Evolutionary conservation across 2,888 invertebrate genomes (phyloP).

Genomic region (Coecobrya sp.): DNA sequence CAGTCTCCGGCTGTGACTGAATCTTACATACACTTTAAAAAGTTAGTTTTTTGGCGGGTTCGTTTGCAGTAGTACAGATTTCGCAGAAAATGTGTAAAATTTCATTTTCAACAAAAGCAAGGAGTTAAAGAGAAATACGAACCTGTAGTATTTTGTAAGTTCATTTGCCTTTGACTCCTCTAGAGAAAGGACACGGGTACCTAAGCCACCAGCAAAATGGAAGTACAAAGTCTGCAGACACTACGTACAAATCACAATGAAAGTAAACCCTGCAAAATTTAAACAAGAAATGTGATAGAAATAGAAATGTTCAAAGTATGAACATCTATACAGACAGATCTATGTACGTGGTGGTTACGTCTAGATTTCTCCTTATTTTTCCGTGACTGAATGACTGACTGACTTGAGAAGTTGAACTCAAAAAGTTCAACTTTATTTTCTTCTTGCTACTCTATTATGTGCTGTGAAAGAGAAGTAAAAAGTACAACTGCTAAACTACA

Average conservation of each 20-base stretch:
- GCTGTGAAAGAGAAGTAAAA: neutral
- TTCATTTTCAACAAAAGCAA: constrained; percentile 7
- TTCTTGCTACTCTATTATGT: neutral
- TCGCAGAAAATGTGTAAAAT: constrained; percentile 8
- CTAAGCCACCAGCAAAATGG: constrained; percentile 13
- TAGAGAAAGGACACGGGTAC: neutral
- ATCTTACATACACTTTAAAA: constrained; percentile 2
- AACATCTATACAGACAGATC: too few species aligned
- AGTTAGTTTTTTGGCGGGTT: constrained; percentile 7
- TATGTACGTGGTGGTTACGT: neutral
- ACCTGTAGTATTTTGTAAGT: neutral
- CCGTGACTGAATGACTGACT: constrained; percentile 47
- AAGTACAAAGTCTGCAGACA: neutral
- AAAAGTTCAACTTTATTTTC: constrained; percentile 19
- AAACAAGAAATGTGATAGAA: constrained; percentile 4
- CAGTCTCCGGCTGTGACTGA: neutral
- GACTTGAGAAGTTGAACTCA: constrained; percentile 16
- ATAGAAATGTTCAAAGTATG: neutral
- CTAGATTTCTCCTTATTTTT: neutral
- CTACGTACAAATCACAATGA: neutral
- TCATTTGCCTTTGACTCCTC: constrained; percentile 29
- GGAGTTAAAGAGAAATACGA: neutral
- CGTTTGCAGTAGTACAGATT: neutral
- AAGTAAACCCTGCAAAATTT: constrained; percentile 33
- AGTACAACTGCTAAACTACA: neutral